A percentile compares a stretch with the other conserved stretches of the same genome.
phyloP scores from a whole-genome alignment of 2,888 invertebrate species.

The Brachyptera putata region DNA sequence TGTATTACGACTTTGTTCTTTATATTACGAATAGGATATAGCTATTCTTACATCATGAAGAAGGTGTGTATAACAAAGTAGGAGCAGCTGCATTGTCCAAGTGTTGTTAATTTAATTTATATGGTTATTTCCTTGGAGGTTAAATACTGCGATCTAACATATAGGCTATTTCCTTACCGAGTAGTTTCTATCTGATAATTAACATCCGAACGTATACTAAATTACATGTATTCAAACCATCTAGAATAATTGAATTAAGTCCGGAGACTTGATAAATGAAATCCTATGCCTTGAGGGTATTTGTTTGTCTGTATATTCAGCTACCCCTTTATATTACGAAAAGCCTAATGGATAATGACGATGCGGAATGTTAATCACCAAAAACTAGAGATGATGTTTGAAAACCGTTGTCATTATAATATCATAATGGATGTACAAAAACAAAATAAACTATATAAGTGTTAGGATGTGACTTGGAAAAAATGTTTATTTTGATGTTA shows the following conservation, averaged over 20 bases:
- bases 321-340: too few species aligned
- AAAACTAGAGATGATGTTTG: neutral
- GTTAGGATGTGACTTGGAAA: too few species aligned
- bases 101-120: conserved; percentile 1
- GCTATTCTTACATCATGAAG: too few species aligned
- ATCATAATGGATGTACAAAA: too few species aligned
- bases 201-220: neutral
- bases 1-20: too few species aligned
- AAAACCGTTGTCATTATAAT: conserved; percentile 1
- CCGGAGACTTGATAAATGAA: neutral
- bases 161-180: conserved; percentile 5
- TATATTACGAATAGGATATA: too few species aligned
- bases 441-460: too few species aligned
- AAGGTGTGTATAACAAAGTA: too few species aligned
- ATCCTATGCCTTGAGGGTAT: neutral
- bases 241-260: neutral
- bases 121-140: neutral
- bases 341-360: conserved; percentile 1
- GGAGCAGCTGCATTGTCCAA: conserved; percentile 2
- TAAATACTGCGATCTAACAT: neutral
- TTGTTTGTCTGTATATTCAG: neutral
- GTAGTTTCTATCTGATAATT: neutral
- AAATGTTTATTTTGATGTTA: too few species aligned
- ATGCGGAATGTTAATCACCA: neutral
- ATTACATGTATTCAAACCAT: conserved; percentile 1